Base-by-base conservation (phyloP, 92 coral and sea anemone genomes). In the Palythoa caribaeorum region DNA sequence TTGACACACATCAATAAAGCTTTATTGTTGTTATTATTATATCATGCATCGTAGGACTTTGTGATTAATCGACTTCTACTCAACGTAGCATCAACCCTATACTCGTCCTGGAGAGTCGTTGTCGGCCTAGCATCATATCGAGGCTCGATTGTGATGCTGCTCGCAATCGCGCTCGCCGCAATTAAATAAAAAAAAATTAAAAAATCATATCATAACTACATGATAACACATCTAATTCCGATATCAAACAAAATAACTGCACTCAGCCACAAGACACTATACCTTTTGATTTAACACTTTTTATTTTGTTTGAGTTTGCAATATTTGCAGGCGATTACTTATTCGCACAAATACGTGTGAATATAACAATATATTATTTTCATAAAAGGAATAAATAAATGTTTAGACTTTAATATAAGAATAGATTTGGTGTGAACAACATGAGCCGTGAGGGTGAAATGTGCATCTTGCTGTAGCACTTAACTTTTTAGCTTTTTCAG, bases 351-450 rank as follows among this genome's bases (percentile, higher is more conserved):
- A 54, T 78, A 36, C 38, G 65, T 11, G 84, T 79, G 84, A 38
- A 81, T 81, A 63, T 38, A 81, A 63, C 28, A 81, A 81, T 81
- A 81, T 81, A 81, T 81, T 81, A 81, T 15, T 40, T 81, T 66
- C 68, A 35, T 36, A 55, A 35, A 81, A 65, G 75, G 65, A 81
- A 81, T 81, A 81, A 81, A 81, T 81, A 81, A 62, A 65, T 11
- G 83, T 77, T 77, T 39, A 77, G 47, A 52, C 19, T 5, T 2
- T 52, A 28, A 38, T 12, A 77, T 52, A 28, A 38, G 20, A 77
- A 51, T 35, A 63, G 70, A 16, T 63, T 16, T 63, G 9, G 50
- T 50, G 35, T 20, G 63, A 28, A 77, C 48, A 40, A 51, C 50
- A 7, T 57, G 44, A 77, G 62, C 14, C 20, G 21, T 28, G 20